Base-by-base conservation (phyloP, 2,888 invertebrate species). In the Conus canariensis region DNA sequence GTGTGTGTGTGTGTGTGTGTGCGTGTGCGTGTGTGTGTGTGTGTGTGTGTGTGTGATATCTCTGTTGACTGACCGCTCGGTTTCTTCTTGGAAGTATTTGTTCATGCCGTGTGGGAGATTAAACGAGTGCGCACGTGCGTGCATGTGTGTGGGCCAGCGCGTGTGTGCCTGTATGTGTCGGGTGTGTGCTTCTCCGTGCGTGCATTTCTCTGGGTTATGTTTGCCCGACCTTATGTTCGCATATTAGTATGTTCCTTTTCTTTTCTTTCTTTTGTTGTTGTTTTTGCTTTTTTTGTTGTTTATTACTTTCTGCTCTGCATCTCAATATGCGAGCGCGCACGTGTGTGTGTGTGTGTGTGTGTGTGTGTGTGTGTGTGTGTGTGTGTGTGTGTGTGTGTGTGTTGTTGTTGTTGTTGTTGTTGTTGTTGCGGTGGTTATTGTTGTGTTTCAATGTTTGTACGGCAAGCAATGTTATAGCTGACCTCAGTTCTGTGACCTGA, bases 261-360 rank as follows among this genome's bases (percentile, higher is more conserved):
- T 45, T 45, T 45, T 45, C 45, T 45, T 45, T 45, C 45, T 45
- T 45, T 45, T 45, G 45, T 45, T 45, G 4, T 45, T 4, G 45
- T 45, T 45, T 1, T 45, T 45, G 45, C 25, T 77, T 45, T 45
- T 45, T 1, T 45, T 45, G 3, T 45, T 45, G 45, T 45, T 45
- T 4, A 45, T 45, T 45, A 45, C 45, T 45, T 45, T 45, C 45
- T 45, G 45, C 45, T 45, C 45, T 45, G 45, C 45, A 45, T 45
- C 45, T 45, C 45, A 45, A 45, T 45, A 25, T 77, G 77, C 25
- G 77, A 8, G 77, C 19, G 30, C 25, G 30, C 25, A 25, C 19
- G 77, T 25, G 77, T 77, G 77, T 77, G 77, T 77, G 77, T 77
- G 30, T 77, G 77, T 77, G 77, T 77, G 77, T 77, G 30, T 80